phyloP scores from a whole-genome alignment of 2,888 invertebrate genomes.

The Drosophila percnosoma region DNA sequence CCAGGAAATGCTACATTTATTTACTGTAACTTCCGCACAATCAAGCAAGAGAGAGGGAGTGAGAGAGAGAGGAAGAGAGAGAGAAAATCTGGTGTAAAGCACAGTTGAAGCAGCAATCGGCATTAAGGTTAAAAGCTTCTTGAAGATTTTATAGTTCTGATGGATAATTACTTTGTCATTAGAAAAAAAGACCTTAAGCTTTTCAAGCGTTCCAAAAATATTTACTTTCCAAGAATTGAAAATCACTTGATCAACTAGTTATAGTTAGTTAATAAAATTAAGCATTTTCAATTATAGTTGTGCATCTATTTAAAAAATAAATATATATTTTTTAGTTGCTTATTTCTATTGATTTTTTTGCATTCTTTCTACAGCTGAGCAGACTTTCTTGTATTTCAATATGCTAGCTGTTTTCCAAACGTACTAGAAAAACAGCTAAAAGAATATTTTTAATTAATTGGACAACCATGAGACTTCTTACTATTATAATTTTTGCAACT shows the following conservation, averaged over 20 bases:
- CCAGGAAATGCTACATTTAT: slow-evolving; percentile 47
- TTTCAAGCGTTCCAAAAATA: not conserved
- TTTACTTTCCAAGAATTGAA: not conserved
- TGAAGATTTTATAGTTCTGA: not conserved
- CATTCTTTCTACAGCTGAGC: fast-evolving
- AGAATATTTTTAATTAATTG: not conserved
- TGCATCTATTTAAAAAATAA: too few relatives aligned
- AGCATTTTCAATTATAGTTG: fast-evolving
- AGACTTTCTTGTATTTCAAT: not conserved
- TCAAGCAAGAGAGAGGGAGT: not conserved
- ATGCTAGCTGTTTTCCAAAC: not conserved
- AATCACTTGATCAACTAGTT: not conserved
- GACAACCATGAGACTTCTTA: not conserved
- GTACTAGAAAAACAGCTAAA: not conserved
- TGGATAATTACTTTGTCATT: too few relatives aligned
- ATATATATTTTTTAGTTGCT: not conserved
- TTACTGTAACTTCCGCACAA: slow-evolving; percentile 18
- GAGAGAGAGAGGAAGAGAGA: not conserved
- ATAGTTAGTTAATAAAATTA: not conserved
- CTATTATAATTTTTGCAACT: not conserved
- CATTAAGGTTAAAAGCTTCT: not conserved
- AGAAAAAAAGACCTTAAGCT: fast-evolving
- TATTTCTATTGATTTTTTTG: not conserved
- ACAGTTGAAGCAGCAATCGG: not conserved
- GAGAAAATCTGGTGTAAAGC: not conserved